These are phyloP conservation scores for Diceros bicornis DNA, from an alignment of 2,797 vertebrate genomes.

Conservation along the genomic window DNA sequence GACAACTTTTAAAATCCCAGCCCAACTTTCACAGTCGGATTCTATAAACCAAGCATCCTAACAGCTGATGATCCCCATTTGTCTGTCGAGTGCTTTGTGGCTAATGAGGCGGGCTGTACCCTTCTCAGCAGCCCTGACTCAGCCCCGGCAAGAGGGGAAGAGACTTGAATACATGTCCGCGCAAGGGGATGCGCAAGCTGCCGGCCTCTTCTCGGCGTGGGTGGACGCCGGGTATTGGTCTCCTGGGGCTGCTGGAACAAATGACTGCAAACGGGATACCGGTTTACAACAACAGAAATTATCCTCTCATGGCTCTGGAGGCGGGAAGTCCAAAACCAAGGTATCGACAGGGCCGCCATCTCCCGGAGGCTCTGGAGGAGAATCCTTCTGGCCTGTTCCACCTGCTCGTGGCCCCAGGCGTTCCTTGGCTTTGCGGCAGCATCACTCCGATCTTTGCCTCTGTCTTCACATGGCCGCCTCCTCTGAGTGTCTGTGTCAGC, in stretches of 20 bases:
- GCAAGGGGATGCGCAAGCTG: background rate
- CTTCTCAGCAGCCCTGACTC: background rate
- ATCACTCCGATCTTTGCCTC: background rate
- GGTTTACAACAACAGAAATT: background rate
- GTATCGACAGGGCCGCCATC: background rate
- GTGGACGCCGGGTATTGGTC: background rate
- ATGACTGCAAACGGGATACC: background rate
- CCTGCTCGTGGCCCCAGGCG: background rate
- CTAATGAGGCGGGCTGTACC: background rate
- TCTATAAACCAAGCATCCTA: background rate
- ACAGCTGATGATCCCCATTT: background rate
- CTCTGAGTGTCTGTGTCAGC: background rate
- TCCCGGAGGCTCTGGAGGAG: background rate
- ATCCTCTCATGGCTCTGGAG: background rate
- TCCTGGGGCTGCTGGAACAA: background rate
- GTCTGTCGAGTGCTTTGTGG: background rate
- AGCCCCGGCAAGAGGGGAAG: background rate
- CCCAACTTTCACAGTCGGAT: background rate
- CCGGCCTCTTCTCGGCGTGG: background rate
- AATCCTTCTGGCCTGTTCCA: background rate
- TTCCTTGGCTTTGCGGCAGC: background rate
- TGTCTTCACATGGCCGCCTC: background rate
- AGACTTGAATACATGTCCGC: background rate
- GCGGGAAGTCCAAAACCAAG: background rate
- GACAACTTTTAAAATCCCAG: constrained; percentile 7